Percentiles rank a stretch among this genome's conserved stretches.
Conservation (phyloP, 2,113 vertebrate genomes). For the Alouatta palliata region DNA sequence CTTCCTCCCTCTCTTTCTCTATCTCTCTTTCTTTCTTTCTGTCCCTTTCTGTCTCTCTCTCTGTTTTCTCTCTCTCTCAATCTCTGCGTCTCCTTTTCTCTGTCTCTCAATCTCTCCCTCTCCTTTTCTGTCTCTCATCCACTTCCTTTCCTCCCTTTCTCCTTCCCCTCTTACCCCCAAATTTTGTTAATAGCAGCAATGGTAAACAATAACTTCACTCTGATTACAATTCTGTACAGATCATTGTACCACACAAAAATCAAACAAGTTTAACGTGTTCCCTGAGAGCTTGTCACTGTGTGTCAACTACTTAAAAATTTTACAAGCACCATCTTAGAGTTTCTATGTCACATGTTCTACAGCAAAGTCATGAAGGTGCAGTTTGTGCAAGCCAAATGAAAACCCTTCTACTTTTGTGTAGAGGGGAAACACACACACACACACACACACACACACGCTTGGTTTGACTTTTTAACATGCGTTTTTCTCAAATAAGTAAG, state of each 20-base stretch:
- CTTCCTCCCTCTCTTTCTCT: too few species aligned
- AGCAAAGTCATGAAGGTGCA: neutral
- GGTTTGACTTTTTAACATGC: neutral
- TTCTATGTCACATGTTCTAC: neutral
- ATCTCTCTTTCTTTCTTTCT: neutral
- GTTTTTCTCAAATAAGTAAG: neutral
- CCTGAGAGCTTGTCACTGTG: neutral
- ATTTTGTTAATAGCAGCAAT: neutral
- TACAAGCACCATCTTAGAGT: neutral
- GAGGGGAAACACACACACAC: neutral
- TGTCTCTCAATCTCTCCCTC: too few species aligned
- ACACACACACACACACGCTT: neutral
- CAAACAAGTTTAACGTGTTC: neutral
- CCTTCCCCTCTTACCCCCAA: neutral
- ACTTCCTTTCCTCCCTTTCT: neutral
- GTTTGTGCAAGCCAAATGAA: neutral
- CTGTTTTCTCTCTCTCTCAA: too few species aligned
- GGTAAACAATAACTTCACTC: neutral
- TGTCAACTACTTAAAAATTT: neutral
- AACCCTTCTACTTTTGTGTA: neutral
- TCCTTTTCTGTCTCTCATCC: too few species aligned
- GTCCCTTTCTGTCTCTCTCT: neutral
- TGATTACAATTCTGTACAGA: neutral
- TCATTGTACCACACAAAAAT: neutral
- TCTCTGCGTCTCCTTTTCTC: neutral